Evolutionary conservation across 2,113 vertebrate genomes (phyloP).

Genomic region (Otolemur garnettii): DNA sequence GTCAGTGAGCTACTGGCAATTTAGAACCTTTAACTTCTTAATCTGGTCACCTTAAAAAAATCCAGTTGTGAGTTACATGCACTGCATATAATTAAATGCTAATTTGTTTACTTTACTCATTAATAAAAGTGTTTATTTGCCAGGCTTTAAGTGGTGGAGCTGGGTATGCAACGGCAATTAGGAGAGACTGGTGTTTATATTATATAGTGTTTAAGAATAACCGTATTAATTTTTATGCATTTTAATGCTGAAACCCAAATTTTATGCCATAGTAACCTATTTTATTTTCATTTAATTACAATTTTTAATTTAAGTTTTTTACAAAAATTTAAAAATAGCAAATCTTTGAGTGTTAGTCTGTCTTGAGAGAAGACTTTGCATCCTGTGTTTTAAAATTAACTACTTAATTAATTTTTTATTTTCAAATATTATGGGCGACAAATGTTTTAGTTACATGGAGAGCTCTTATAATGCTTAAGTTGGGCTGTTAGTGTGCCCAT

Average conservation of each 20-base stretch:
- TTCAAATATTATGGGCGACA: too few relatives aligned
- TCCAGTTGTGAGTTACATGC: neutral
- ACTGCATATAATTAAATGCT: neutral
- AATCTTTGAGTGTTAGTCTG: neutral
- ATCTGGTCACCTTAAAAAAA: neutral
- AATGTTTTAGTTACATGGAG: too few relatives aligned
- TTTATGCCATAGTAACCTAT: neutral
- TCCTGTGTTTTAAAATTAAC: neutral
- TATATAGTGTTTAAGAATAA: conserved; percentile 22
- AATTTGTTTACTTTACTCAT: neutral
- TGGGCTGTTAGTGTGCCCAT: too few relatives aligned
- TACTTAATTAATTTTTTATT: too few relatives aligned
- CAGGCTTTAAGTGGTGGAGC: neutral
- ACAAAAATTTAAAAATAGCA: neutral
- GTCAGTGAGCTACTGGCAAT: neutral
- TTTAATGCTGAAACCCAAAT: conserved; percentile 27
- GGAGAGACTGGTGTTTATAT: conserved; percentile 1
- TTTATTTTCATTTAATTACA: conserved; percentile 28
- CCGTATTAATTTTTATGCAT: neutral
- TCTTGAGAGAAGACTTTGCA: neutral
- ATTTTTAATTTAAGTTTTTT: neutral
- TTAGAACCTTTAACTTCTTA: conserved; percentile 39
- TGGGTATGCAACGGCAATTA: neutral
- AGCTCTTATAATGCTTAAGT: too few relatives aligned
- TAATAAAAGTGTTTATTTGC: conserved; percentile 9